Evolutionary conservation across 1,140 invertebrate species (phyloP).

Genomic region (Trichomalopsis sarcophagae): DNA sequence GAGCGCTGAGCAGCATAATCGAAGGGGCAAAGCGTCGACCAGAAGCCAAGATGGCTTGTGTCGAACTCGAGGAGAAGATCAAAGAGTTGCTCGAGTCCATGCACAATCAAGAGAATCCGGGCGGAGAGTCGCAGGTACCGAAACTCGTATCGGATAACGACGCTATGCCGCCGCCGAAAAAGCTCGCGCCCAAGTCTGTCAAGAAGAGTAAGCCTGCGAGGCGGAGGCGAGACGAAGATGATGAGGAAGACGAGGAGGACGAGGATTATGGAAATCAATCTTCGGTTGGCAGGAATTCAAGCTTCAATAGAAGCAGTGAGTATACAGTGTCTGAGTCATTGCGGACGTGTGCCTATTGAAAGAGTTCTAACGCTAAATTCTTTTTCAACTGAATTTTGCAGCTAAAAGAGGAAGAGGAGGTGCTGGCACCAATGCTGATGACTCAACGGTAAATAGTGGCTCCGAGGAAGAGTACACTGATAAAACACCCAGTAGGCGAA

Average conservation of each 20-base stretch:
- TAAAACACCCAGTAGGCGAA: conserved; percentile 1
- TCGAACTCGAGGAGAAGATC: conserved; percentile 70
- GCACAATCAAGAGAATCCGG: conserved; percentile 52
- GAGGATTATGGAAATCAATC: conserved; percentile 25
- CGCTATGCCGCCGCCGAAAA: conserved; percentile 67
- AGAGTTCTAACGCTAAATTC: neutral
- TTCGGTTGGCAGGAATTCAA: conserved; percentile 1
- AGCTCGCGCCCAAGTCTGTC: conserved; percentile 29
- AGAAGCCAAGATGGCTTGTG: conserved; percentile 76
- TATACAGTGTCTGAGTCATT: neutral
- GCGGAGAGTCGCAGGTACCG: conserved; percentile 34
- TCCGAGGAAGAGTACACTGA: conserved; percentile 24
- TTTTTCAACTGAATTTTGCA: conserved; percentile 1
- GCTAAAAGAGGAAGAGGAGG: conserved; percentile 12
- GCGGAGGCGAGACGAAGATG: neutral
- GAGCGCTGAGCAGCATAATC: conserved; percentile 82
- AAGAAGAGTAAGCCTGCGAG: neutral
- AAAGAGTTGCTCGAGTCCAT: conserved; percentile 63
- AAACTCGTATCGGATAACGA: conserved; percentile 53
- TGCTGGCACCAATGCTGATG: neutral
- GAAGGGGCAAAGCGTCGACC: conserved; percentile 82
- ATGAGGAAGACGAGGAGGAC: neutral
- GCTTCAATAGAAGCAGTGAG: conserved; percentile 25
- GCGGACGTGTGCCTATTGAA: too few species aligned
- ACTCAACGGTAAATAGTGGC: neutral